These are phyloP conservation scores for Papilio polyxenes DNA, from an alignment of 1,140 invertebrate genomes.

Conservation along the genomic window DNA sequence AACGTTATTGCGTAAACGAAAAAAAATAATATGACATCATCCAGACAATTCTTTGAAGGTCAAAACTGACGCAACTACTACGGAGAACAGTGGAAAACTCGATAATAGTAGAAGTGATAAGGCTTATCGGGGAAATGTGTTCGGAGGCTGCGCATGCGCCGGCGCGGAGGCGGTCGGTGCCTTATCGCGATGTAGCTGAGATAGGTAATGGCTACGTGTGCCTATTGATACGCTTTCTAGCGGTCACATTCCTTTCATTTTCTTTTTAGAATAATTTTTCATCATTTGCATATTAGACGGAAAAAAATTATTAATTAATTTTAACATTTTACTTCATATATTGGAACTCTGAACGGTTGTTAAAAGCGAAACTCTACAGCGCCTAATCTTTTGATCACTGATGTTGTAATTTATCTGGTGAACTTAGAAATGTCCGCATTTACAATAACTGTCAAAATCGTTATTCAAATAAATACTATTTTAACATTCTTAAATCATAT, in stretches of 20 bases:
- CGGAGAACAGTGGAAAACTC: not conserved
- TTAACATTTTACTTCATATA: too few species aligned
- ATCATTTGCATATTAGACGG: not conserved
- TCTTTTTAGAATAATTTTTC: not conserved
- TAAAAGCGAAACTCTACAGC: too few species aligned
- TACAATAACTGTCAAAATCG: not conserved
- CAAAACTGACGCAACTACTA: not conserved
- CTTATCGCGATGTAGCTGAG: not conserved
- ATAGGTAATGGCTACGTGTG: not conserved
- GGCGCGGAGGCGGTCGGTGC: not conserved
- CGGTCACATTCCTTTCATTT: not conserved
- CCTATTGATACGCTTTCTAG: not conserved
- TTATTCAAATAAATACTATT: not conserved
- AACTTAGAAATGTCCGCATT: not conserved
- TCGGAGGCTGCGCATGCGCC: not conserved
- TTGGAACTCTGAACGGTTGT: too few species aligned
- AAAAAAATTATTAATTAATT: not conserved
- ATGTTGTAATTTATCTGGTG: too few species aligned
- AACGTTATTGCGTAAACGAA: too few species aligned
- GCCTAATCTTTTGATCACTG: too few species aligned
- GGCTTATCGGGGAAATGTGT: constrained; percentile 3
- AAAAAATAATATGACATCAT: too few species aligned
- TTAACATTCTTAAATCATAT: not conserved
- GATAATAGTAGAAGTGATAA: not conserved
- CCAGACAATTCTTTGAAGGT: not conserved